Evolutionary conservation across 1,140 invertebrate genomes (phyloP).

Genomic region (Papilio helenus): DNA sequence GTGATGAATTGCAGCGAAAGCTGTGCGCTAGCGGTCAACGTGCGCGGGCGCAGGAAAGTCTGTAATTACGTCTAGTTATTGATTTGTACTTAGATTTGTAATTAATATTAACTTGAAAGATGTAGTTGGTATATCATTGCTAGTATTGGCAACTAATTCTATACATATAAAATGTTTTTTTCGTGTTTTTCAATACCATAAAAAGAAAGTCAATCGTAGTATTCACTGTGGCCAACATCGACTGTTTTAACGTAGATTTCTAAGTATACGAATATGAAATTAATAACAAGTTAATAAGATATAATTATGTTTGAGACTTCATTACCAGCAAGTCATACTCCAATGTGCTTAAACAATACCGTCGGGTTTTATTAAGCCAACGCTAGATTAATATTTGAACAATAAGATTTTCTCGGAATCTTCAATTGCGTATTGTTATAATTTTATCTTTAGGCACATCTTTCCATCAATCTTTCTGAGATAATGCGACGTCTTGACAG

Average conservation of each 20-base stretch:
- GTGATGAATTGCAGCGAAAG: slow-evolving; percentile 20
- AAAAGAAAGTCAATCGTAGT: too few species aligned
- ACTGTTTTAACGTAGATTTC: too few species aligned
- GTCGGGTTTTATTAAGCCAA: not conserved
- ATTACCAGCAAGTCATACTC: not conserved
- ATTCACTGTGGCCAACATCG: too few species aligned
- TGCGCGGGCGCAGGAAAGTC: not conserved
- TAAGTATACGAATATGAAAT: too few species aligned
- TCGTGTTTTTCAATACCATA: too few species aligned
- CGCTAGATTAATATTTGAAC: slow-evolving; percentile 1
- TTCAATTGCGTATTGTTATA: not conserved
- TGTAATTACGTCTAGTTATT: slow-evolving; percentile 21
- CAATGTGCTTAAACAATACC: not conserved
- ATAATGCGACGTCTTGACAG: not conserved
- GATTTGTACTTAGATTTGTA: slow-evolving; percentile 15
- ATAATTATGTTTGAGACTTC: slow-evolving; percentile 1
- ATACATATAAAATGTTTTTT: too few species aligned
- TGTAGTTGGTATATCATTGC: not conserved
- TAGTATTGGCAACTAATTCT: not conserved
- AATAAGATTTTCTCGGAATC: not conserved
- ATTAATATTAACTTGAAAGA: slow-evolving; percentile 1
- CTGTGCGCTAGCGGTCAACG: not conserved
- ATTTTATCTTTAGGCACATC: not conserved
- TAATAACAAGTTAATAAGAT: not conserved
- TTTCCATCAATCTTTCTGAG: not conserved